Evolutionary conservation across 2,113 vertebrate species (phyloP), one percentile per base, ranked within the genome.

Genomic region (Tor tambroides): DNA sequence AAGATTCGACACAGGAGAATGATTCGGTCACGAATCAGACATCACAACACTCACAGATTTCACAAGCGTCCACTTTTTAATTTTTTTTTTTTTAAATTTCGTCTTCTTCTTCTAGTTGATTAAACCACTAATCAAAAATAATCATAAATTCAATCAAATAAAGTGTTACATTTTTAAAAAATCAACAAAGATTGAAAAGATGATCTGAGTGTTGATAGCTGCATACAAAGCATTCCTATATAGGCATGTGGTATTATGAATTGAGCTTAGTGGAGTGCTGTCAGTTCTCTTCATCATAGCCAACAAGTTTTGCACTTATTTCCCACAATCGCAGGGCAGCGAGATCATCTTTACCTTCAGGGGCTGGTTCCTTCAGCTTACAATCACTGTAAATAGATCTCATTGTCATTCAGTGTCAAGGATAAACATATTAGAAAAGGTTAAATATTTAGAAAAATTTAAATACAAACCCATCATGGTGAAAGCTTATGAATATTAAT

Each of bases 321-420:
- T 91, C 87, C 91, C 90, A 92, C 21, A 91, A 80, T 51, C 75
- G 88, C 78, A 88, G 75, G 5, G 91, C 90, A 41, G 86, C 65
- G 1, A 89, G 67, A 59, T 91, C 90, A 85, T 92, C 91, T 71
- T 88, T 88, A 30, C 83, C 91, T 80, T 91, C 89, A 0, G 74
- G 86, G 63, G 81, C 74, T 61, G 89, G 77, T 30, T 91, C 90
- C 76, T 84, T 91, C 67, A 89, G 32, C 19, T 79, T 61, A 80
- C 90, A 92, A 80, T 92, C 90, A 82, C 91, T 91, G 84, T 26
- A 79, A 43, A 85, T 8, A 75, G 30, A 8, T 80, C 9, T 77
- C 8, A 88, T 43, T 38, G 61, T 71, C 35, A 49, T 38, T 3
- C 63, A 69, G 10, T 15, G 7, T 69, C 21, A 71, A 56, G 23